Evolutionary conservation across 2,797 vertebrate genomes (phyloP).

Genomic region (Sarcophilus harrisii): DNA sequence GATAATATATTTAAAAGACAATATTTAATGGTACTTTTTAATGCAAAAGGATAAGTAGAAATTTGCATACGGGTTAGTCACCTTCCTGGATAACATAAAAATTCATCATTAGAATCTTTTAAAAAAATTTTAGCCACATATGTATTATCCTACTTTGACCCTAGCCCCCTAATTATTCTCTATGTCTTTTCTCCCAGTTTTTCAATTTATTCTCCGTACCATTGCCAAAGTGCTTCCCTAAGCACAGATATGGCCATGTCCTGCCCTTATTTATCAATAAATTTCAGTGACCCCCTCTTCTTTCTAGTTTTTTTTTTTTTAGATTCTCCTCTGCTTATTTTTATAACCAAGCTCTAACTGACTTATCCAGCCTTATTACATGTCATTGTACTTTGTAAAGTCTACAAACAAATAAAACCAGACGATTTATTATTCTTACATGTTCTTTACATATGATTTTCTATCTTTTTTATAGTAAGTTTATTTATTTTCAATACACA

Average conservation of each 20-base stretch:
- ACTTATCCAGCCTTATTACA: background rate
- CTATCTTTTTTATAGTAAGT: background rate
- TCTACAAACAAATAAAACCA: background rate
- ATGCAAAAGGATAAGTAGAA: background rate
- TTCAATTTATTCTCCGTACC: background rate
- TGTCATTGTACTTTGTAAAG: background rate
- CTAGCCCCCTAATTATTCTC: background rate
- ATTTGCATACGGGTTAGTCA: background rate
- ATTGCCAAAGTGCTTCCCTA: background rate
- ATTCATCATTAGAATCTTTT: background rate
- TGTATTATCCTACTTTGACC: background rate
- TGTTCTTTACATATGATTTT: background rate
- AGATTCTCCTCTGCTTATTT: background rate
- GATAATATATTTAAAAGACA: background rate
- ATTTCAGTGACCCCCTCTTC: background rate
- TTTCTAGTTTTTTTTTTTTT: background rate
- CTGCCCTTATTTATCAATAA: background rate
- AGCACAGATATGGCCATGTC: background rate
- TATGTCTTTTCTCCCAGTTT: background rate
- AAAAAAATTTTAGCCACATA: background rate
- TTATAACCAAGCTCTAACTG: background rate
- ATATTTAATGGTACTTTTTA: background rate
- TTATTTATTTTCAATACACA: too few relatives aligned
- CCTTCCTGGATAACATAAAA: background rate
- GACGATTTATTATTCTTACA: background rate